Evolutionary conservation across 1,140 invertebrate species (phyloP).

Genomic region (Polypedilum vanderplanki): DNA sequence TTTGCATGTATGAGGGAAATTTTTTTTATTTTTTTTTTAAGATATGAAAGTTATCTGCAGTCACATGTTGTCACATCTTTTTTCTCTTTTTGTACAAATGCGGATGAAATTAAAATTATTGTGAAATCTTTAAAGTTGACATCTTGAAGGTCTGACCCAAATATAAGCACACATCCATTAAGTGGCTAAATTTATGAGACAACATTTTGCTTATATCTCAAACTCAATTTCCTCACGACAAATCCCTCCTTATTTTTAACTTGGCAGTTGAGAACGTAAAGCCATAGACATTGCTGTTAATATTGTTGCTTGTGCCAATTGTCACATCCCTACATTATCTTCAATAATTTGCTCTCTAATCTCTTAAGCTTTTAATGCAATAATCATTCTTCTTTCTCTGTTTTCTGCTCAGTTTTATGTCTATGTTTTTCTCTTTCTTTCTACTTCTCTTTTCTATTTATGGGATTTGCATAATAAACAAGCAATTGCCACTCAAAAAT

Average conservation of each 20-base stretch:
- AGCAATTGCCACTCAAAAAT: neutral
- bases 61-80: no score
- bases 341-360: slow-evolving; percentile 25
- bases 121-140: no score
- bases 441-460: neutral
- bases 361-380: slow-evolving; percentile 27
- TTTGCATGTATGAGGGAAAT: neutral
- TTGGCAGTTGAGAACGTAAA: no score
- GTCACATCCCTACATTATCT: slow-evolving; percentile 1
- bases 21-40: neutral
- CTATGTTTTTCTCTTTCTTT: no score
- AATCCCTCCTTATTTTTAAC: neutral
- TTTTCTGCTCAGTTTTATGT: neutral
- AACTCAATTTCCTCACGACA: neutral
- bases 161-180: no score
- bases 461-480: slow-evolving; percentile 18
- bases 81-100: no score
- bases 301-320: slow-evolving; percentile 20
- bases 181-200: no score
- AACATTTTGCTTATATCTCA: neutral
- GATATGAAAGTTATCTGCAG: neutral
- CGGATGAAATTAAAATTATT: no score
- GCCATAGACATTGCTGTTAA: neutral
- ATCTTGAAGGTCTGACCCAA: no score
- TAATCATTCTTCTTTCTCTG: neutral